Evolutionary conservation across 2,888 invertebrate species (phyloP).

Genomic region (Epirrita christyi): DNA sequence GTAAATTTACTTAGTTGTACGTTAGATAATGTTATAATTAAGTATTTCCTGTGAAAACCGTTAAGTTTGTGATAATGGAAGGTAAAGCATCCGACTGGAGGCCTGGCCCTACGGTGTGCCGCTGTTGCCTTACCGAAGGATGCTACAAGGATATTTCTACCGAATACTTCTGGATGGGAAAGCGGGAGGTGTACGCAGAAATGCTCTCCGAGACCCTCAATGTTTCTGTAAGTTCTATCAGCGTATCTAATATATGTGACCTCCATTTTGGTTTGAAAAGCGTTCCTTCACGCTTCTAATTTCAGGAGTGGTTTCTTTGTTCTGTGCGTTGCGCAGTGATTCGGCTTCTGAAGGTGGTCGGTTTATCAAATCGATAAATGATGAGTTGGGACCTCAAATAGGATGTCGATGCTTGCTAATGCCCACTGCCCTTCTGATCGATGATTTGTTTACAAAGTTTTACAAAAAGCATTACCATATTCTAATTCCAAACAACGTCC

Average conservation of each 20-base stretch:
- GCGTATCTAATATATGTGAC: neutral
- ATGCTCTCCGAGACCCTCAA: conserved; percentile 73
- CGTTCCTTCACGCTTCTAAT: conserved; percentile 48
- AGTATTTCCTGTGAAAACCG: conserved; percentile 52
- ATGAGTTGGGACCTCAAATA: neutral
- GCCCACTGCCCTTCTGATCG: too few species aligned
- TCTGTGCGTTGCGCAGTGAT: conserved; percentile 20
- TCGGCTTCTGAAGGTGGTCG: conserved; percentile 41
- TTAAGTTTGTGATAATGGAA: conserved; percentile 65
- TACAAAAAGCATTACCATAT: neutral
- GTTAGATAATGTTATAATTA: conserved; percentile 42
- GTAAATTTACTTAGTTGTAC: conserved; percentile 27
- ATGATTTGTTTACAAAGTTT: neutral
- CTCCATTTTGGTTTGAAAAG: conserved; percentile 36
- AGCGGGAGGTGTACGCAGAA: conserved; percentile 75
- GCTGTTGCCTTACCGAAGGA: conserved; percentile 75
- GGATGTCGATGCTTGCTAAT: too few species aligned
- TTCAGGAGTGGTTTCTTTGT: conserved; percentile 39
- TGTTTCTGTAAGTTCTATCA: conserved; percentile 58
- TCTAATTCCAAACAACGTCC: too few species aligned
- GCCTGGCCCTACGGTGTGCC: conserved; percentile 75
- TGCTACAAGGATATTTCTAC: conserved; percentile 81
- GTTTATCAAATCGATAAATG: conserved; percentile 51
- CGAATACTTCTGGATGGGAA: conserved; percentile 82
- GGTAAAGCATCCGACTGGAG: conserved; percentile 71